Evolutionary conservation across 2,888 invertebrate species (phyloP), one percentile per base, ranked within the genome.

Genomic region (Hypomecis atomaria): DNA sequence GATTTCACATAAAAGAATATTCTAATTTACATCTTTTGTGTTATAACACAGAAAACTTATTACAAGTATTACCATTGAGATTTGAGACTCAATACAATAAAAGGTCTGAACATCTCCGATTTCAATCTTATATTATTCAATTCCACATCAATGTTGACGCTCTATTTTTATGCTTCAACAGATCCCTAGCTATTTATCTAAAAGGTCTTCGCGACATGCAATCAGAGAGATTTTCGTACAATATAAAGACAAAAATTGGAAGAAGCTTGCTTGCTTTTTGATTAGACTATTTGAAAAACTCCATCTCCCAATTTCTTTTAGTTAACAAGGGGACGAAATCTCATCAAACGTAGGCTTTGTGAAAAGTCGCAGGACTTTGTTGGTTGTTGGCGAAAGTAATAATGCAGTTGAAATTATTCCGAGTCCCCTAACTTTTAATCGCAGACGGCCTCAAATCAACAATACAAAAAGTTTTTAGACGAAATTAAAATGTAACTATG

Each of bases 381-480:
- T 54, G 45, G 56, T 54, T 59, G 58, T 59, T 59, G 37, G 48
- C 37, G 44, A 63, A 62, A 63, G 63, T 63, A 63, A 63, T 63
- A 63, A 63, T 59, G 59, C 63, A 59, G 59, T 38, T 59, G 37
- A 48, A 63, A 63, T 63, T 59, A 55, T 63, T 59, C 54, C 38
- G 59, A 59, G 45, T 43, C 53, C 52, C 52, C 44, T n/a, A 49
- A 63, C 54, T 59, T 63, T 63, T 59, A 23, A 60, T 60, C 64
- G 38, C 56, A 44, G 43, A 59, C 42, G 48, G 47, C 47, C 37
- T 48, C 37, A n/a, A 37, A 48, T 56, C 38, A 48, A 61, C 53
- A 61, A 55, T 49, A 57, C 36, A 66, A 58, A 45, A 55, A 54
- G 49, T 52, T 60, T 50, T 40, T 6, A n/a, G 38, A 34, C n/a